Percentiles rank a stretch among this genome's conserved stretches.
phyloP scores from a whole-genome alignment of 2,888 invertebrate genomes.

The Cephus pygmeus region DNA sequence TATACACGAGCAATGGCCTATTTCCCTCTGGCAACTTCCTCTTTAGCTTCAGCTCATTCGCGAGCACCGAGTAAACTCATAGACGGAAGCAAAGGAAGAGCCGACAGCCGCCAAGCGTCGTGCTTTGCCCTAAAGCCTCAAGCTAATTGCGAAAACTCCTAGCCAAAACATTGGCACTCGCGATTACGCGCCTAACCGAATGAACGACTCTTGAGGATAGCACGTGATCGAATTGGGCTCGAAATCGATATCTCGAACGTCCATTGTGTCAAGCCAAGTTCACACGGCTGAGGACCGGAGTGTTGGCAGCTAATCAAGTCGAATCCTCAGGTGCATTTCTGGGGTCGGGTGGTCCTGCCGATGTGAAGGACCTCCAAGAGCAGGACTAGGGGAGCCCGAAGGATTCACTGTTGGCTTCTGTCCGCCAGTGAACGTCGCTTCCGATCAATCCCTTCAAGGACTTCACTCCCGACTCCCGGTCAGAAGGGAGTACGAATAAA shows the following conservation, averaged over 20 bases:
- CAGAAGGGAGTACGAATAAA: constrained; percentile 37
- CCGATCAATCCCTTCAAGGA: constrained; percentile 51
- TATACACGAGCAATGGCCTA: not conserved
- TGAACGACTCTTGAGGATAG: not conserved
- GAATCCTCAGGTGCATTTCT: not conserved
- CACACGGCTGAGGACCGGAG: not conserved
- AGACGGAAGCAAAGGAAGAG: not conserved
- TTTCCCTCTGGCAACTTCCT: not conserved
- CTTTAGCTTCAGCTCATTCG: not conserved
- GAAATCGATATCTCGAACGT: not conserved
- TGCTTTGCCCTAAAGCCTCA: not conserved
- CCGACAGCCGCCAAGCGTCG: not conserved
- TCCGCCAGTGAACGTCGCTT: constrained; percentile 36
- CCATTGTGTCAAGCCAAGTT: not conserved
- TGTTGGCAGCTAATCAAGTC: not conserved
- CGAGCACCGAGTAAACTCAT: not conserved
- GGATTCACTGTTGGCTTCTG: constrained; percentile 28
- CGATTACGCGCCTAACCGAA: not conserved
- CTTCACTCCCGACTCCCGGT: constrained; percentile 42
- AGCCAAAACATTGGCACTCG: not conserved
- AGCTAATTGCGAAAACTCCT: not conserved
- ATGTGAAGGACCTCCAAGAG: not conserved
- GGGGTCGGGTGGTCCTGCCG: not conserved
- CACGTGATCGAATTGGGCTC: not conserved
- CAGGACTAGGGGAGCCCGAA: not conserved